phyloP scores from a whole-genome alignment of 2,888 invertebrate species.

The Cremastinae sp. region DNA sequence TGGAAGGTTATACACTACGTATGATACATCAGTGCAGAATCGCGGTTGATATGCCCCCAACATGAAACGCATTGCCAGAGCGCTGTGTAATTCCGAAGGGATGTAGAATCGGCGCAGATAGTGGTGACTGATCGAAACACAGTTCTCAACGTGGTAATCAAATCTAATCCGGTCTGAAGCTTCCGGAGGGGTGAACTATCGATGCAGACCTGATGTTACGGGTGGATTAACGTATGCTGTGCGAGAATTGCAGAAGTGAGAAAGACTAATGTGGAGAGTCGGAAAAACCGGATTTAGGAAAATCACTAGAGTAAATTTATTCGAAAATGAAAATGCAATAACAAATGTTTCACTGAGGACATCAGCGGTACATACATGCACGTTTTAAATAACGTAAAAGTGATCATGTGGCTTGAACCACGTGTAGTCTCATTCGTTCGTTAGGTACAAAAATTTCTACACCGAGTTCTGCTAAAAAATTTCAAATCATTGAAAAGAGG shows the following conservation, averaged over 20 bases:
- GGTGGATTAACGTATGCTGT: constrained; percentile 66
- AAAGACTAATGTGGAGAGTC: constrained; percentile 28
- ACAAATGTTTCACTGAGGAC: constrained; percentile 19
- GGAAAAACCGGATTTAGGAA: no score
- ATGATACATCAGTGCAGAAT: not conserved
- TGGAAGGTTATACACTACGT: not conserved
- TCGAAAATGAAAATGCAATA: constrained; percentile 27
- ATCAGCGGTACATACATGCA: no score
- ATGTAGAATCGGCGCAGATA: constrained; percentile 54
- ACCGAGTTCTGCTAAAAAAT: not conserved
- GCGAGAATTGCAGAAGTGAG: constrained; percentile 50
- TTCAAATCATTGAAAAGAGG: not conserved
- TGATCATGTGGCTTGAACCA: no score
- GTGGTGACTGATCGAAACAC: constrained; percentile 59
- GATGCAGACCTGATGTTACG: constrained; percentile 66
- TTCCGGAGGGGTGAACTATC: constrained; percentile 63
- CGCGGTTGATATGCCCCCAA: constrained; percentile 52
- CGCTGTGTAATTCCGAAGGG: constrained; percentile 63
- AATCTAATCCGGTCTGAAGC: constrained; percentile 70
- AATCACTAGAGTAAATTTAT: constrained; percentile 16
- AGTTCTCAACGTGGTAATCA: constrained; percentile 69
- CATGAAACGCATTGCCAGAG: constrained; percentile 55
- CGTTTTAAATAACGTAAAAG: no score
- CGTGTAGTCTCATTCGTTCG: not conserved
- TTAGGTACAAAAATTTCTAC: no score